Evolutionary conservation across 2,888 invertebrate species (phyloP), one percentile per base, ranked within the genome.

Genomic region (Stegana nigrithorax): DNA sequence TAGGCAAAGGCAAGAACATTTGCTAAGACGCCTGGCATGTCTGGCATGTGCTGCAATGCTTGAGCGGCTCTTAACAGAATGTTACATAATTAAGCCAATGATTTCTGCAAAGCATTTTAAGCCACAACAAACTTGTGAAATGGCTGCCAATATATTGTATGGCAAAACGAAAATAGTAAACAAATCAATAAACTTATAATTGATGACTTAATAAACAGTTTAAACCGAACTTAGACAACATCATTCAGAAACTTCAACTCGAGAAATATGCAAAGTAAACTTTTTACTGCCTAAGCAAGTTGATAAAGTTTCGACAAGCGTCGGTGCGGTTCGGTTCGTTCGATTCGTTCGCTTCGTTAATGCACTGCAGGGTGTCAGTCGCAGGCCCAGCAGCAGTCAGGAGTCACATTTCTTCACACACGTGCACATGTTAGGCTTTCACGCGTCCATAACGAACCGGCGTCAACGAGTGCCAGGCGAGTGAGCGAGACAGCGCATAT

Each of bases 181-280:
- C 51, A 66, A 72, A 68, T 70, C 71, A 73, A 75, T 76, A 64
- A 53, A 39, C 57, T 21, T 25, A 65, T 71, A 74, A 74, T 73
- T 78, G 76, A 75, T 78, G 67, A 66, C 74, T 74, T 74, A 69
- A 74, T 75, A 72, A 74, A 78, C 71, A 72, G 65, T 60, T 58
- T 64, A 70, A 66, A 63, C 60, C 66, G 65, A 78, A 73, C 72
- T 75, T 69, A 71, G 68, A 63, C 70, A 67, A 71, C 67, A 69
- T 72, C 66, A 26, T 39, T 32, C 68, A 67, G 45, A 72, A 76
- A 78, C 65, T 78, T 78, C 67, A n/a, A 29, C 53, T 61, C 27
- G 63, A 69, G 70, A 74, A 73, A 76, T 72, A 75, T 76, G 76
- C 69, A 78, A 75, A 75, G 53, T 17, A 55, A 55, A 55, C 17